A percentile compares a stretch with the other conserved stretches of the same genome.
Evolutionary conservation across 1,140 invertebrate species (phyloP).

Genomic region (Nomia melanderi): DNA sequence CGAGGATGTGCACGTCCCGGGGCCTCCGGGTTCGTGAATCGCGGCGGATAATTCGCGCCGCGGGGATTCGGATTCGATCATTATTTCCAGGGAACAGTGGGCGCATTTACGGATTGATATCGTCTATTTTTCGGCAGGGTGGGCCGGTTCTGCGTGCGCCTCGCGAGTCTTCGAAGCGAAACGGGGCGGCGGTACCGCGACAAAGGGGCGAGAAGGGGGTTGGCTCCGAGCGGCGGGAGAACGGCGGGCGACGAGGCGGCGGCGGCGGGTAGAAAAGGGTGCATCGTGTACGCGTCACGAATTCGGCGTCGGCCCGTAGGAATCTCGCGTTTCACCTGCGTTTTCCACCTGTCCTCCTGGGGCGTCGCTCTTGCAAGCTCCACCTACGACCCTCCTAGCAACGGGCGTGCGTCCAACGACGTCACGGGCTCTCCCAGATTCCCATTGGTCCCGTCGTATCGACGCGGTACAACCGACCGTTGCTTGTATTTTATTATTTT

Average conservation of each 20-base stretch:
- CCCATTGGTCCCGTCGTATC: slow-evolving; percentile 71
- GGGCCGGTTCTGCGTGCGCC: neutral
- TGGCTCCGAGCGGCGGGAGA: slow-evolving; percentile 1
- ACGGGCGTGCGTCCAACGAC: slow-evolving; percentile 70
- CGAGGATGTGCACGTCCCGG: too few relatives aligned
- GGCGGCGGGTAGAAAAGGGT: slow-evolving; percentile 33
- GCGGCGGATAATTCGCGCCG: slow-evolving; percentile 3
- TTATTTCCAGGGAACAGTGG: slow-evolving; percentile 23
- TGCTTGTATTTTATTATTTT: slow-evolving; percentile 75
- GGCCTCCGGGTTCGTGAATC: too few relatives aligned
- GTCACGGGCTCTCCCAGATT: slow-evolving; percentile 62
- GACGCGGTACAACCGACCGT: slow-evolving; percentile 56
- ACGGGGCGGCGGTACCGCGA: slow-evolving; percentile 17
- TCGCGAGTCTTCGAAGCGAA: neutral
- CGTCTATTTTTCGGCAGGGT: slow-evolving; percentile 19
- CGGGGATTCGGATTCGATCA: neutral
- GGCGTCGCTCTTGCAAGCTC: slow-evolving; percentile 71
- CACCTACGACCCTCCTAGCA: slow-evolving; percentile 73
- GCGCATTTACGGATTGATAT: slow-evolving; percentile 35
- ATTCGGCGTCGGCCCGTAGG: slow-evolving; percentile 56
- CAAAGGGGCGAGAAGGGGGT: slow-evolving; percentile 11
- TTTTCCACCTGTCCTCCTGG: slow-evolving; percentile 72
- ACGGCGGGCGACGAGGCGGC: neutral
- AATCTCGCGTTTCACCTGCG: slow-evolving; percentile 68
- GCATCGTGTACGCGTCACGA: slow-evolving; percentile 52